Evolutionary conservation across 2,113 vertebrate genomes (phyloP).

Genomic region (Ptilorrhoa leucosticta): DNA sequence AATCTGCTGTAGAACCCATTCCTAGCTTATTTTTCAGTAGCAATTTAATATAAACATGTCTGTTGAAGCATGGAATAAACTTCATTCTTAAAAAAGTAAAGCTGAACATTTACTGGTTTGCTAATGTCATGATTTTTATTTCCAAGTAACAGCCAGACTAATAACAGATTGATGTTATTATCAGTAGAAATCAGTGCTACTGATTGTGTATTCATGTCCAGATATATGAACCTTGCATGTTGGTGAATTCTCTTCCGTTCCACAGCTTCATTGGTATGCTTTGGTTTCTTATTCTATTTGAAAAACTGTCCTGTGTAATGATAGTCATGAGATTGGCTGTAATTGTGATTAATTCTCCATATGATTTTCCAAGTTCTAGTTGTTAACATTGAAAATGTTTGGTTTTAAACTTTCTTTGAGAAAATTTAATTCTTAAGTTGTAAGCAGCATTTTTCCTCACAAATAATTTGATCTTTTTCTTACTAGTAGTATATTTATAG

Average conservation of each 20-base stretch:
- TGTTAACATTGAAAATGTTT: not conserved
- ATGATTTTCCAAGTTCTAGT: not conserved
- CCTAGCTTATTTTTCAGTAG: not conserved
- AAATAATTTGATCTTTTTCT: not conserved
- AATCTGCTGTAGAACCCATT: not conserved
- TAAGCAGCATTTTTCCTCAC: not conserved
- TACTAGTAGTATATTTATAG: not conserved
- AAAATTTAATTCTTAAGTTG: not conserved
- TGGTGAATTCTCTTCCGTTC: not conserved
- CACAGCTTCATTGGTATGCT: not conserved
- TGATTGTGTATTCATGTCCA: fast-evolving
- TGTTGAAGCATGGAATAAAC: not conserved
- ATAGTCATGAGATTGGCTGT: not conserved
- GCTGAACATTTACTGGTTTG: not conserved
- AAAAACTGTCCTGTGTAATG: not conserved
- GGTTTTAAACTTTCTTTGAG: not conserved
- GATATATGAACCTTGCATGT: not conserved
- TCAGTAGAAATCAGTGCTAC: not conserved
- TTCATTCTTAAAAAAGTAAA: not conserved
- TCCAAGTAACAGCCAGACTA: not conserved
- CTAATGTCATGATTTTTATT: not conserved
- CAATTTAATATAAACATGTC: not conserved
- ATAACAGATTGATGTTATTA: not conserved
- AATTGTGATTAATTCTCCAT: not conserved
- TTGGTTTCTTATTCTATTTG: not conserved